A percentile compares a stretch with the other conserved stretches of the same genome.
Evolutionary conservation across 2,888 invertebrate genomes (phyloP).

Genomic region (Xestia xanthographa): DNA sequence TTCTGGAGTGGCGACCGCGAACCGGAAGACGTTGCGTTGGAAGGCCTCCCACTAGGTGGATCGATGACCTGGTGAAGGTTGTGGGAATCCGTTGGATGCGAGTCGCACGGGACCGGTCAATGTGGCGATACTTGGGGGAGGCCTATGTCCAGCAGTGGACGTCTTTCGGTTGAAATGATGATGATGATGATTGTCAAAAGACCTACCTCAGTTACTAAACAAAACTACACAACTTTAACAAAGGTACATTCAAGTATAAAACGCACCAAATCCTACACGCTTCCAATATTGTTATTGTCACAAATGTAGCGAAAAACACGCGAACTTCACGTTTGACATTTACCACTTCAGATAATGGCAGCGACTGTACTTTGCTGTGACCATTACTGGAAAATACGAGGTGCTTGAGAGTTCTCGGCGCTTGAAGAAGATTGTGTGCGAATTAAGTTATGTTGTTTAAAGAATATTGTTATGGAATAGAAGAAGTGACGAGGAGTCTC

Average conservation of each 20-base stretch:
- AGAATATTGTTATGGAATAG: not conserved
- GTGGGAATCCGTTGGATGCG: no score
- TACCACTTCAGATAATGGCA: slow-evolving; percentile 58
- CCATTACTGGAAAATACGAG: slow-evolving; percentile 52
- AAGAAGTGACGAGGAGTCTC: not conserved
- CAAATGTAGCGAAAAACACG: slow-evolving; percentile 68
- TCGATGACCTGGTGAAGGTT: no score
- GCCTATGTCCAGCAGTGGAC: no score
- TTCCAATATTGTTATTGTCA: slow-evolving; percentile 66
- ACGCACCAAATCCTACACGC: slow-evolving; percentile 52
- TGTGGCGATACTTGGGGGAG: no score
- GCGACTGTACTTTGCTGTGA: slow-evolving; percentile 41
- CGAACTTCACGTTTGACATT: slow-evolving; percentile 47
- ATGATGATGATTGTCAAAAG: no score
- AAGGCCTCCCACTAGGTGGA: no score
- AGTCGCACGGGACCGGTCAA: no score
- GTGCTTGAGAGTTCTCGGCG: slow-evolving; percentile 28
- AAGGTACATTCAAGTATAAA: slow-evolving; percentile 55
- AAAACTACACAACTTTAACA: not conserved
- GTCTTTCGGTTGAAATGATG: no score
- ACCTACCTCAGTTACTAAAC: not conserved
- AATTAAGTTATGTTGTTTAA: slow-evolving; percentile 19
- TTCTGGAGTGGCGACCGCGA: no score
- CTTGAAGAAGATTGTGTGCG: slow-evolving; percentile 27
- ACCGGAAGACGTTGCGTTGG: no score